Base-by-base conservation (phyloP, 1,140 invertebrate species). In the Drosophila elegans region DNA sequence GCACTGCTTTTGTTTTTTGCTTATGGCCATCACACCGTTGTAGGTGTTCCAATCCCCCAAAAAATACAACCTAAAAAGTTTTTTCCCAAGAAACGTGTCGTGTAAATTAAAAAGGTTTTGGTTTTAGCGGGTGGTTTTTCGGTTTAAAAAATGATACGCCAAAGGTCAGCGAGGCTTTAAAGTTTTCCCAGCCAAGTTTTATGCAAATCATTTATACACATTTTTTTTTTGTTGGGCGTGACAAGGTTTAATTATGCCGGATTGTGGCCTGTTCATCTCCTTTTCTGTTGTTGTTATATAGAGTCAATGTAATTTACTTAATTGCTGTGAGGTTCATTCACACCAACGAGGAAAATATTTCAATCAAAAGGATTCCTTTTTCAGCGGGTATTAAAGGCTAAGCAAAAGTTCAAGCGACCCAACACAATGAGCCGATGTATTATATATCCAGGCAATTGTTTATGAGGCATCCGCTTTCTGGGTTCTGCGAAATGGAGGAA, bases 401-500 rank as follows among this genome's bases (percentile, higher is more conserved):
- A 60, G 71, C 66, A 78, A 60, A 51, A 80, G 77, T 74, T 82
- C 59, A 48, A 51, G 60, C 46, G 56, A 44, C 51, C 74, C 54
- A 59, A 45, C n/a, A 68, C 53, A 78, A 74, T 42, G 69, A 55
- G 36, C 57, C 55, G 12, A 67, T 67, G 61, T 71, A 69, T 81
- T 67, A 63, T 78, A 74, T 74, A 75, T 78, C 59, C 54, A 63
- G 46, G 78, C 68, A 75, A 85, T 86, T 86, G 74, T 81, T 85
- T 71, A 81, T 67, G 44, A 2, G 61, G 25, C 13, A 12, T 51
- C 1, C 57, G 29, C 29, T 12, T 25, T 4, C 27, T 9, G 12
- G 7, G 39, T 29, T 64, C 52, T 63, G 27, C 34, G 16, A 57
- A 39, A 32, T 48, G 29, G 38, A 46, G 52, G 27, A 29, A 55